These are phyloP conservation scores for Drosophila funebris DNA, from an alignment of 1,140 invertebrate species.

Conservation along the genomic window DNA sequence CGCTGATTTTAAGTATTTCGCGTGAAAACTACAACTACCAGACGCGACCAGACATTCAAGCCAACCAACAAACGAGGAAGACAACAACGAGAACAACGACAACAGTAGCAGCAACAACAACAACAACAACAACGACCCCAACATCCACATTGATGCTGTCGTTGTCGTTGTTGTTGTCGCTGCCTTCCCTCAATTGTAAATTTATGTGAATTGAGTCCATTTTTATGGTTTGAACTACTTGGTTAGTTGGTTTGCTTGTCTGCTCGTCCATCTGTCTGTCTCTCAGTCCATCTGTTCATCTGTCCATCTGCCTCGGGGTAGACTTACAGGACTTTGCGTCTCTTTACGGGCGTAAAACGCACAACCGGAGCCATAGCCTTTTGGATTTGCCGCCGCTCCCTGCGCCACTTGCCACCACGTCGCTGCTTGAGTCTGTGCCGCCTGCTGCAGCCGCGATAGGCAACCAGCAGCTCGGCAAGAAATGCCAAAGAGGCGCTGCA, in stretches of 20 bases:
- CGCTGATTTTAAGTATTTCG: slow-evolving; percentile 82
- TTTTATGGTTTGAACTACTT: slow-evolving; percentile 60
- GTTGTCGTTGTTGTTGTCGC: slow-evolving; percentile 10
- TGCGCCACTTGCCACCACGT: slow-evolving; percentile 12
- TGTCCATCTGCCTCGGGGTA: not conserved
- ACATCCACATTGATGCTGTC: not conserved
- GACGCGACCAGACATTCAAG: slow-evolving; percentile 49
- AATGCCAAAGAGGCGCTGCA: slow-evolving; percentile 44
- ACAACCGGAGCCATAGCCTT: slow-evolving; percentile 62
- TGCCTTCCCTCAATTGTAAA: slow-evolving; percentile 70
- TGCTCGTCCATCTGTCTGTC: slow-evolving; percentile 41
- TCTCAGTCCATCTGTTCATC: slow-evolving; percentile 37
- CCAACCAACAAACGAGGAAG: slow-evolving; percentile 34
- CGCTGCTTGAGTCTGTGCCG: not conserved
- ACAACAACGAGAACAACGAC: slow-evolving; percentile 23
- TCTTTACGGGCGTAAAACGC: slow-evolving; percentile 69
- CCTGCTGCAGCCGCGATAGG: not conserved
- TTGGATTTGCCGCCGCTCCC: slow-evolving; percentile 49
- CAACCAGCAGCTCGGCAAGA: slow-evolving; percentile 45
- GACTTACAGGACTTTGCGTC: slow-evolving; percentile 66
- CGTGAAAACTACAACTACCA: slow-evolving; percentile 73
- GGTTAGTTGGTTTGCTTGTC: slow-evolving; percentile 57
- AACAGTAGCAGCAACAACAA: slow-evolving; percentile 4
- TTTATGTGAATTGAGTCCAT: slow-evolving; percentile 81
- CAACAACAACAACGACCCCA: slow-evolving; percentile 8